Conservation (phyloP, 1,140 invertebrate genomes). For the Achatina immaculata region DNA sequence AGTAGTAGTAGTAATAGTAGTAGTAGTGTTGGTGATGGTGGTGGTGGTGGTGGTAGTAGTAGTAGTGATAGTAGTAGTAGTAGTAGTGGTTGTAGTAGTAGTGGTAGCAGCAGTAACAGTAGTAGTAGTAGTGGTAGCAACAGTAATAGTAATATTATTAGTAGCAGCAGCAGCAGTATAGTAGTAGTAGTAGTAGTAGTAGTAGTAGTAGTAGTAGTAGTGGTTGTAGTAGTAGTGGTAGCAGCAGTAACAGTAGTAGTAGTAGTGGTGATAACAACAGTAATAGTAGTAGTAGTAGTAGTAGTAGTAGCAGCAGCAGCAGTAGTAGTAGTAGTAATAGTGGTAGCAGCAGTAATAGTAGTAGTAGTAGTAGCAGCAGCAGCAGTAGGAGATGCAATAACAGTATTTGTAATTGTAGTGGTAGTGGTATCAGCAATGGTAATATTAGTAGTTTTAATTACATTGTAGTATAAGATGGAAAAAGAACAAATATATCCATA, state of each 20-base stretch:
- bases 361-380: slow-evolving; percentile 1
- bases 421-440: too few relatives aligned
- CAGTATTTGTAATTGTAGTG: too few relatives aligned
- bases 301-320: neutral
- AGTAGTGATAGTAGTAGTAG: neutral
- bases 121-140: neutral
- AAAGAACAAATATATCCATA: too few relatives aligned
- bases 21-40: neutral
- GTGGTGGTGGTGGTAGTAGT: neutral
- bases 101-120: neutral
- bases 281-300: neutral
- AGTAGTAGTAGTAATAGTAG: neutral
- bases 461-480: neutral
- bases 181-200: neutral
- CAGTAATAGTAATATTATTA: slow-evolving; percentile 7
- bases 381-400: neutral
- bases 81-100: too few relatives aligned
- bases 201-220: neutral
- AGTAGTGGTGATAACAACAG: neutral
- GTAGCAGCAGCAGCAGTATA: neutral
- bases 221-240: neutral
- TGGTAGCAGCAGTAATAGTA: slow-evolving; percentile 4
- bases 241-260: slow-evolving; percentile 8
- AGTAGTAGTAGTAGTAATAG: slow-evolving; percentile 16
- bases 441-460: neutral